Evolutionary conservation across 2,113 vertebrate genomes (phyloP).

Genomic region (Elgaria multicarinata): DNA sequence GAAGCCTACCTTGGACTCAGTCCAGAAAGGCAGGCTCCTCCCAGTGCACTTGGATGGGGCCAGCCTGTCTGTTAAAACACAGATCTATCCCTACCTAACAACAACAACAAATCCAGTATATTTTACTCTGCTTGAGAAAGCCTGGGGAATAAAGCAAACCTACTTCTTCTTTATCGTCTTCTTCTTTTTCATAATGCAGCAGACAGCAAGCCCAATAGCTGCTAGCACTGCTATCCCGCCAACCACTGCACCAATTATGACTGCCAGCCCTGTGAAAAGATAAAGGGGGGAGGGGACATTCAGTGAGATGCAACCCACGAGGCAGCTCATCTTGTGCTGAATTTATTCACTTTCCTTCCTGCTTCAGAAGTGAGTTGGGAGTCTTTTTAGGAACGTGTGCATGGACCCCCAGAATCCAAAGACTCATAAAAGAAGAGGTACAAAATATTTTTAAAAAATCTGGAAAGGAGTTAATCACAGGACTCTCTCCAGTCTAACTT

Average conservation of each 20-base stretch:
- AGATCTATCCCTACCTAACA: neutral
- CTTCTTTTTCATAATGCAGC: slow-evolving; percentile 82
- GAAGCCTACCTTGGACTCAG: neutral
- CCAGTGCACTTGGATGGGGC: neutral
- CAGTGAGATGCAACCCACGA: neutral
- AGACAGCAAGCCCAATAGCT: slow-evolving; percentile 74
- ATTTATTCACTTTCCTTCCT: neutral
- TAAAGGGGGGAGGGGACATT: neutral
- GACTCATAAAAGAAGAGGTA: neutral
- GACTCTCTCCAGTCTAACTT: neutral
- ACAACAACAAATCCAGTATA: neutral
- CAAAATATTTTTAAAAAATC: neutral
- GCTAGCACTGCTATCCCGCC: slow-evolving; percentile 71
- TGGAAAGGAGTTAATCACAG: neutral
- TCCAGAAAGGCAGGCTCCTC: neutral
- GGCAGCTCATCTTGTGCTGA: neutral
- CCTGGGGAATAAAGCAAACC: neutral
- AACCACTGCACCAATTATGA: slow-evolving; percentile 75
- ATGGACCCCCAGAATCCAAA: neutral
- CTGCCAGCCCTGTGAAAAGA: slow-evolving; percentile 76
- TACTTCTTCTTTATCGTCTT: slow-evolving; percentile 69
- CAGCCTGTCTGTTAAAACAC: neutral
- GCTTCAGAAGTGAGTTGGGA: neutral
- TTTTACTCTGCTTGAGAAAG: neutral
- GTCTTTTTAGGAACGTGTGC: neutral